Evolutionary conservation across 2,888 invertebrate genomes (phyloP).

Genomic region (Campoplex capitator): DNA sequence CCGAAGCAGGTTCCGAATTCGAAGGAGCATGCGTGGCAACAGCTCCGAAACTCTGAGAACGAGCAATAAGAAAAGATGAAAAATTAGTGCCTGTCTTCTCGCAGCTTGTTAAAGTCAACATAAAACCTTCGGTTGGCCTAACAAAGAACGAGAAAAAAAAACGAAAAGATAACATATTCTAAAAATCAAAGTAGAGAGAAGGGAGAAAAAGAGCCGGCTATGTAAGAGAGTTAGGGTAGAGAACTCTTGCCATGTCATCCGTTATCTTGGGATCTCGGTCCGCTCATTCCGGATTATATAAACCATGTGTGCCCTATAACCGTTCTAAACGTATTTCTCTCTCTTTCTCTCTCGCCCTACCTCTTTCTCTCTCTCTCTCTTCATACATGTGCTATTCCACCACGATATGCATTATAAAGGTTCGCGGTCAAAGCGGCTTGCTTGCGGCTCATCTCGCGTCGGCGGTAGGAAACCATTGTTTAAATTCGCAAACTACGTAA

Average conservation of each 20-base stretch:
- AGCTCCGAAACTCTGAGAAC: no score
- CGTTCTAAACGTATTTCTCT: slow-evolving; percentile 26
- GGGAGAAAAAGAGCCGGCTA: no score
- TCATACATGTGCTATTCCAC: neutral
- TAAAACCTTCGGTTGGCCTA: neutral
- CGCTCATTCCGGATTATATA: slow-evolving; percentile 53
- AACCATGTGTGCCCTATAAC: slow-evolving; percentile 54
- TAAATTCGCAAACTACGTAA: slow-evolving; percentile 84
- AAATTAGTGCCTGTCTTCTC: neutral
- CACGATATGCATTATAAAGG: slow-evolving; percentile 50
- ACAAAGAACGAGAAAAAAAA: neutral
- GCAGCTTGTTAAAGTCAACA: neutral
- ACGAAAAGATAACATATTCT: neutral
- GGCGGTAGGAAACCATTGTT: slow-evolving; percentile 82
- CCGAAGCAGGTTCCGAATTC: no score
- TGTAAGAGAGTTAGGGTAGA: neutral
- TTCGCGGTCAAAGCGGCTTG: slow-evolving; percentile 57
- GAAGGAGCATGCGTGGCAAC: no score
- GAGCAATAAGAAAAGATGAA: no score
- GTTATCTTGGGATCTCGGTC: slow-evolving; percentile 48
- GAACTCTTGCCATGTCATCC: slow-evolving; percentile 43
- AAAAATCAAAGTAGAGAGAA: no score
- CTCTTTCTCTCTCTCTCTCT: no score
- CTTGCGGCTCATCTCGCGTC: slow-evolving; percentile 60
- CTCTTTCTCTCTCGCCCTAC: slow-evolving; percentile 1